These are phyloP conservation scores for Hemistola chrysoprasaria DNA, from an alignment of 2,888 invertebrate genomes.

Conservation along the genomic window DNA sequence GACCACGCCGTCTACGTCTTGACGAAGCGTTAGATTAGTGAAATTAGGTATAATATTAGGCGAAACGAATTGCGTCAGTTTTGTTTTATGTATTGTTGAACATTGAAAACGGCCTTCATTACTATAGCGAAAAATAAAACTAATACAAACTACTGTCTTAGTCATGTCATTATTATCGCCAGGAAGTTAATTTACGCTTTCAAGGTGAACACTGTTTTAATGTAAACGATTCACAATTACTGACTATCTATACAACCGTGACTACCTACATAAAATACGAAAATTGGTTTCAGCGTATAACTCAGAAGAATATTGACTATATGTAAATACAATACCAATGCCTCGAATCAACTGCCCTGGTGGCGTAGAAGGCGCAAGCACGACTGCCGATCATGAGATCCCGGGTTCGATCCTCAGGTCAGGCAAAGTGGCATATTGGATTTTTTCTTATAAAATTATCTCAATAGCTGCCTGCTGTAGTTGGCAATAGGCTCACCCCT, in stretches of 20 bases:
- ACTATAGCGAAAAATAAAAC: constrained; percentile 70
- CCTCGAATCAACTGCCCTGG: too few species aligned
- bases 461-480: too few species aligned
- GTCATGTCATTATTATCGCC: constrained; percentile 71
- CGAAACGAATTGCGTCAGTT: constrained; percentile 71
- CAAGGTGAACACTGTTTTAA: constrained; percentile 65
- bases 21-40: constrained; percentile 76
- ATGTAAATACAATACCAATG: too few species aligned
- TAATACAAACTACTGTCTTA: constrained; percentile 79
- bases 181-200: constrained; percentile 73
- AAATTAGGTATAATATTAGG: constrained; percentile 81
- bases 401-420: too few species aligned
- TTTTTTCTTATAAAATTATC: too few species aligned
- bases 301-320: constrained; percentile 2
- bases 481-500: too few species aligned
- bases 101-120: constrained; percentile 64
- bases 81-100: constrained; percentile 75
- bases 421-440: too few species aligned
- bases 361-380: too few species aligned
- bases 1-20: constrained; percentile 59
- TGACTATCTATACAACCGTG: constrained; percentile 21
- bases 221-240: constrained; percentile 31
- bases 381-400: too few species aligned
- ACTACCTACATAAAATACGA: constrained; percentile 9
- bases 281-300: constrained; percentile 12